phyloP scores from a whole-genome alignment of 2,113 vertebrate species.

The Agelaius phoeniceus region DNA sequence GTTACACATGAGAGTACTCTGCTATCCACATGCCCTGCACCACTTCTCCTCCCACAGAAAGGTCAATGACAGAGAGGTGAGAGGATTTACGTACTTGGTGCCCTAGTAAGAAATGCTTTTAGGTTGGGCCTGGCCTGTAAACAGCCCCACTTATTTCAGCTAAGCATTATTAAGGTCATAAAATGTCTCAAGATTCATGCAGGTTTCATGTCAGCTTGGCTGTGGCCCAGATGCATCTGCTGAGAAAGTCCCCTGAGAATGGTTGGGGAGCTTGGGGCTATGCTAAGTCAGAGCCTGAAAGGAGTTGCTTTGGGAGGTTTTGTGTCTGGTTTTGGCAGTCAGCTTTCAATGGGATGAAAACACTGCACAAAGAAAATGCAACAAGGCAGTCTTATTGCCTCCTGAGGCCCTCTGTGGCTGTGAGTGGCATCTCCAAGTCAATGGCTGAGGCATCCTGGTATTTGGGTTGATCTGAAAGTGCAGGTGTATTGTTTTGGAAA shows the following conservation, averaged over 20 bases:
- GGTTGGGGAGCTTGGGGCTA: not conserved
- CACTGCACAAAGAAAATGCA: not conserved
- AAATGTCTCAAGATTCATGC: slow-evolving; percentile 34
- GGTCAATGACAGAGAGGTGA: slow-evolving; percentile 62
- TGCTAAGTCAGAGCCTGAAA: not conserved
- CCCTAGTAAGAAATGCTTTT: slow-evolving; percentile 19
- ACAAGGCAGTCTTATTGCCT: not conserved
- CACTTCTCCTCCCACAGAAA: slow-evolving; percentile 19
- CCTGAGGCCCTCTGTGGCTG: not conserved
- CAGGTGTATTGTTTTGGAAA: not conserved
- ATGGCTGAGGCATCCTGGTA: not conserved
- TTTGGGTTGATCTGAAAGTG: not conserved
- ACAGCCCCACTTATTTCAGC: slow-evolving; percentile 10
- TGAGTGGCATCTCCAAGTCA: not conserved
- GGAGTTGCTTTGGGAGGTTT: not conserved
- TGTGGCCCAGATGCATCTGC: not conserved
- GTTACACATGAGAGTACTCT: not conserved
- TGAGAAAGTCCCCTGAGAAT: not conserved
- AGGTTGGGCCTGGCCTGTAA: slow-evolving; percentile 24
- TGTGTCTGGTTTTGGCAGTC: not conserved
- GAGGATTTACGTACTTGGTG: slow-evolving; percentile 13
- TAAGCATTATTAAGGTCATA: slow-evolving; percentile 51
- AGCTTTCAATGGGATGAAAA: not conserved
- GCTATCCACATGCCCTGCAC: not conserved
- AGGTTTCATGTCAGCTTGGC: slow-evolving; percentile 30